Evolutionary conservation across 2,888 invertebrate species (phyloP).

Genomic region (Drosophila greeni): DNA sequence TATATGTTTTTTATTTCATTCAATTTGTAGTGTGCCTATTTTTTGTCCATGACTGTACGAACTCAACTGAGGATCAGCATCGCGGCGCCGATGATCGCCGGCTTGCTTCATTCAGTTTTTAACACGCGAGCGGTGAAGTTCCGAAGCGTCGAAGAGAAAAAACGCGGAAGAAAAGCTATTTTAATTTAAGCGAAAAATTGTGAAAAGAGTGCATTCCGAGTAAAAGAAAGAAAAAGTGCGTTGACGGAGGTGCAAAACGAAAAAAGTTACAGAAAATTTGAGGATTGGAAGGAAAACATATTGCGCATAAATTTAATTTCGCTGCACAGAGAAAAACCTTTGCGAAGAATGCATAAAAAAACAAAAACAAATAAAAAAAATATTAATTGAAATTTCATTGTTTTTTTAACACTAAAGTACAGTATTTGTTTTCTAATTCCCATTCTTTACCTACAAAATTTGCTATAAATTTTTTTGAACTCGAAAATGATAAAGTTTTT

Average conservation of each 20-base stretch:
- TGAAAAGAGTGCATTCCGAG: slow-evolving; percentile 34
- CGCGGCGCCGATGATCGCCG: slow-evolving; percentile 21
- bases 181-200: slow-evolving; percentile 25
- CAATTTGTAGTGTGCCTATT: no score
- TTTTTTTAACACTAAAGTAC: no score
- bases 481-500: no score
- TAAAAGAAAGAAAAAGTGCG: slow-evolving; percentile 12
- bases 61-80: slow-evolving; percentile 30
- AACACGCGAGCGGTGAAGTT: slow-evolving; percentile 46
- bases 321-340: neutral
- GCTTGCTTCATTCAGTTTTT: slow-evolving; percentile 42
- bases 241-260: neutral
- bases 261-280: slow-evolving; percentile 3
- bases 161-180: slow-evolving; percentile 8
- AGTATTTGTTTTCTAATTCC: no score
- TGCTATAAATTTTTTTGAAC: no score
- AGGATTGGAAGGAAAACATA: slow-evolving; percentile 6
- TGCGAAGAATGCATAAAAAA: neutral
- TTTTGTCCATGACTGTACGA: neutral
- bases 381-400: no score
- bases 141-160: slow-evolving; percentile 18
- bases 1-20: no score
- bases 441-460: no score
- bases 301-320: slow-evolving; percentile 50
- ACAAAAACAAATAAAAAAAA: neutral